These are phyloP conservation scores for Pseudomyrmex flavicornis DNA, from an alignment of 1,140 invertebrate genomes.

Conservation along the genomic window DNA sequence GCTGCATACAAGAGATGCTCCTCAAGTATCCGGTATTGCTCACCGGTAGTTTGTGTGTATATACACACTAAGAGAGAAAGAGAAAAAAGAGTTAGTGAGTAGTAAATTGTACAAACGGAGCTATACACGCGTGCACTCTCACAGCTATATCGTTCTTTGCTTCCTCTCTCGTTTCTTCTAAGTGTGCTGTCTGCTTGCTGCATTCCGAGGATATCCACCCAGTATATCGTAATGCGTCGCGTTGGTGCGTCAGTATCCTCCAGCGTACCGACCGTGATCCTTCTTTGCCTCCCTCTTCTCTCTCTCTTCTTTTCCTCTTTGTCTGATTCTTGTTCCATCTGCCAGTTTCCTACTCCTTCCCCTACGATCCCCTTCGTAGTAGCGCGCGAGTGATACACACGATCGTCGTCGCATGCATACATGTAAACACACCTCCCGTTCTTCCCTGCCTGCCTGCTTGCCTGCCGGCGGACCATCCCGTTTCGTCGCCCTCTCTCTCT, in stretches of 20 bases:
- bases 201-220: constrained; percentile 70
- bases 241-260: constrained; percentile 63
- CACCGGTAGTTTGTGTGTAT: constrained; percentile 54
- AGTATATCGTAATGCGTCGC: constrained; percentile 70
- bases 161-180: constrained; percentile 41
- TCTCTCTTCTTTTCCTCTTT: constrained; percentile 36
- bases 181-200: constrained; percentile 46
- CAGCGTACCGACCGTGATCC: neutral
- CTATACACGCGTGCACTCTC: neutral
- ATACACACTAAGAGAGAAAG: neutral
- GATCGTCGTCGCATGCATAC: constrained; percentile 23
- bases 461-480: neutral
- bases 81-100: neutral
- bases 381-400: constrained; percentile 31
- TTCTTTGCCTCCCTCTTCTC: constrained; percentile 7
- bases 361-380: constrained; percentile 13
- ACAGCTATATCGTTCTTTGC: constrained; percentile 58
- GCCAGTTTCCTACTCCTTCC: constrained; percentile 49
- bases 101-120: neutral
- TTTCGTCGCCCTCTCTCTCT: neutral
- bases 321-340: constrained; percentile 4
- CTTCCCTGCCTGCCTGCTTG: neutral
- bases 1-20: constrained; percentile 14
- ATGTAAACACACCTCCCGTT: constrained; percentile 21
- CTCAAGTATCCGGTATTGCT: constrained; percentile 58